These are phyloP conservation scores for Aleiodes sp. DNA, from an alignment of 1,140 invertebrate species.

Conservation along the genomic window DNA sequence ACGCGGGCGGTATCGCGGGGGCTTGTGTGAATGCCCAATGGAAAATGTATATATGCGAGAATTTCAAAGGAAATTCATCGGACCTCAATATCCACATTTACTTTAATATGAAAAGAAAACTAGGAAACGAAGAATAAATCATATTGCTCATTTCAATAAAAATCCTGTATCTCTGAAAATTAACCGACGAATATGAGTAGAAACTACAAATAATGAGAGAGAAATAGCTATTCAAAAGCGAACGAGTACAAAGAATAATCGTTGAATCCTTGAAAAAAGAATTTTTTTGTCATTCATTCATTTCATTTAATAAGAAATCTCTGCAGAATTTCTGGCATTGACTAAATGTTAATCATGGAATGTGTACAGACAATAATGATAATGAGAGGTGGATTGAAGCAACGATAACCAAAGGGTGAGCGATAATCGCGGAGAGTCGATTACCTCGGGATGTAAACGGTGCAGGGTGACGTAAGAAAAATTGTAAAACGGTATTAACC, in stretches of 20 bases:
- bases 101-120: not conserved
- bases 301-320: not conserved
- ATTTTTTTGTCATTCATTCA: too few species aligned
- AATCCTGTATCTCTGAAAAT: not conserved
- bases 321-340: not conserved
- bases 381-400: conserved; percentile 42
- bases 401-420: conserved; percentile 31
- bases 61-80: not conserved
- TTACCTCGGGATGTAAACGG: not conserved
- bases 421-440: conserved; percentile 1
- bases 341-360: not conserved
- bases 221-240: not conserved
- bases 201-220: not conserved
- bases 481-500: too few species aligned
- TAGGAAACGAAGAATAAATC: not conserved
- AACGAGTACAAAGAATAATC: too few species aligned
- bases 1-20: conserved; percentile 7
- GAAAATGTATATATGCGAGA: not conserved
- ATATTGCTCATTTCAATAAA: not conserved
- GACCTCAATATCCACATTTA: not conserved
- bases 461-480: conserved; percentile 2
- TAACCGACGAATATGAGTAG: not conserved
- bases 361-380: not conserved
- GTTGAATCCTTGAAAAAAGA: too few species aligned
- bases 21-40: not conserved